Conservation (phyloP, 2,113 vertebrate genomes). For the Pelvicachromis taeniatus region DNA sequence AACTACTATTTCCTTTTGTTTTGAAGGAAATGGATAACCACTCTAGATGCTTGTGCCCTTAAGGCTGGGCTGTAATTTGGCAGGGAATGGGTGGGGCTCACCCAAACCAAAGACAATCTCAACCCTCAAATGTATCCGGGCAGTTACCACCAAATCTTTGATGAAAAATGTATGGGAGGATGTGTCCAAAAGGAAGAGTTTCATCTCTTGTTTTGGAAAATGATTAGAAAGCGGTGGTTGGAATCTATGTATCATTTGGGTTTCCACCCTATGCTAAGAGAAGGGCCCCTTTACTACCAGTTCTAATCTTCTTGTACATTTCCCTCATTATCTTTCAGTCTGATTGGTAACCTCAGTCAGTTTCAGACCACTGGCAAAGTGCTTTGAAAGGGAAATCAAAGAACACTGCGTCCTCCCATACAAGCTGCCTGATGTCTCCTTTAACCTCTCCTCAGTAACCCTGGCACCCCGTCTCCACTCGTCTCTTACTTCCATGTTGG, state of each 20-base stretch:
- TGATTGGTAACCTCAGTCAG: slow-evolving; percentile 8
- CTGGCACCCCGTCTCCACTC: slow-evolving; percentile 35
- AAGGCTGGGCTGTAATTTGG: slow-evolving; percentile 53
- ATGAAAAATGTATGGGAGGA: slow-evolving; percentile 23
- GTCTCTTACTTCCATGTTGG: slow-evolving; percentile 41
- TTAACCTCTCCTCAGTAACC: slow-evolving; percentile 44
- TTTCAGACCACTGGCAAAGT: slow-evolving; percentile 15
- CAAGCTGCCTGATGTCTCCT: slow-evolving; percentile 32
- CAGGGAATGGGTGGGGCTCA: slow-evolving; percentile 51
- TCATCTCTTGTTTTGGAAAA: slow-evolving; percentile 1
- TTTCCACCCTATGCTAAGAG: slow-evolving; percentile 47
- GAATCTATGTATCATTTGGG: slow-evolving; percentile 31
- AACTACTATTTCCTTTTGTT: slow-evolving; percentile 57
- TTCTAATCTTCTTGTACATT: background rate
- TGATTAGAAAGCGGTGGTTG: slow-evolving; percentile 60
- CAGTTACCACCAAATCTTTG: slow-evolving; percentile 49
- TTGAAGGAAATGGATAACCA: slow-evolving; percentile 29
- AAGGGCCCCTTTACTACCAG: slow-evolving; percentile 5
- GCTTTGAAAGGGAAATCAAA: slow-evolving; percentile 50
- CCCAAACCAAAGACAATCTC: slow-evolving; percentile 41
- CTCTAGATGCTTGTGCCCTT: background rate
- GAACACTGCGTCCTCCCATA: slow-evolving; percentile 24
- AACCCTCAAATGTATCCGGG: slow-evolving; percentile 39
- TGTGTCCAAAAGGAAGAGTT: slow-evolving; percentile 16
- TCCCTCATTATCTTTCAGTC: slow-evolving; percentile 23